A percentile compares a stretch with the other conserved stretches of the same genome.
These are phyloP conservation scores for Caranx melampygus DNA, from an alignment of 2,113 vertebrate genomes.

Conservation along the genomic window DNA sequence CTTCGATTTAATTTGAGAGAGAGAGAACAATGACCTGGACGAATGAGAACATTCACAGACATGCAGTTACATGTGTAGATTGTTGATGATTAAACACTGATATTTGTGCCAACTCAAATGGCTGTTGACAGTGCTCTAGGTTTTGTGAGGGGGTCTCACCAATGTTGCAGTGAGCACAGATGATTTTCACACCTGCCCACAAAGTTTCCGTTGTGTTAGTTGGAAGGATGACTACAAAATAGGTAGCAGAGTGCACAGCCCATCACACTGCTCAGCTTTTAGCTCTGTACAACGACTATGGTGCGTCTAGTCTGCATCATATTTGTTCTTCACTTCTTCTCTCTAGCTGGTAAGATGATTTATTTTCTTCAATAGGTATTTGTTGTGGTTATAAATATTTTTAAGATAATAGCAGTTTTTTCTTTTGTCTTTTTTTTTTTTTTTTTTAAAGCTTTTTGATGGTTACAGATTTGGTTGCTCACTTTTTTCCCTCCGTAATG, in stretches of 20 bases:
- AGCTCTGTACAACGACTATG: constrained; percentile 5
- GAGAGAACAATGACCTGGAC: too few species aligned
- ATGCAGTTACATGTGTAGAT: too few species aligned
- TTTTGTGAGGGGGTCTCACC: neutral
- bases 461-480: too few species aligned
- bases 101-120: neutral
- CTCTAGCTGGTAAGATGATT: constrained; percentile 50
- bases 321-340: constrained; percentile 31
- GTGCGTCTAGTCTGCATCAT: constrained; percentile 1
- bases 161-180: neutral
- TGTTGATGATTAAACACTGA: neutral
- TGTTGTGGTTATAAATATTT: neutral
- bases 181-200: constrained; percentile 35
- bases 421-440: neutral
- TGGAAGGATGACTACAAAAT: constrained; percentile 12
- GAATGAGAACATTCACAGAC: too few species aligned
- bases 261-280: neutral
- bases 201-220: constrained; percentile 39
- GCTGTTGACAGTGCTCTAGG: neutral
- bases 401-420: neutral
- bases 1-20: too few species aligned
- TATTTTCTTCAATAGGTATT: neutral
- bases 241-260: neutral
- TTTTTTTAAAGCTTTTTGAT: neutral
- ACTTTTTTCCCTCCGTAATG: neutral